Evolutionary conservation across 30 jellyfish, hydroid and myxozoan species (phyloP).

Genomic region (Nemopilema nomurai): DNA sequence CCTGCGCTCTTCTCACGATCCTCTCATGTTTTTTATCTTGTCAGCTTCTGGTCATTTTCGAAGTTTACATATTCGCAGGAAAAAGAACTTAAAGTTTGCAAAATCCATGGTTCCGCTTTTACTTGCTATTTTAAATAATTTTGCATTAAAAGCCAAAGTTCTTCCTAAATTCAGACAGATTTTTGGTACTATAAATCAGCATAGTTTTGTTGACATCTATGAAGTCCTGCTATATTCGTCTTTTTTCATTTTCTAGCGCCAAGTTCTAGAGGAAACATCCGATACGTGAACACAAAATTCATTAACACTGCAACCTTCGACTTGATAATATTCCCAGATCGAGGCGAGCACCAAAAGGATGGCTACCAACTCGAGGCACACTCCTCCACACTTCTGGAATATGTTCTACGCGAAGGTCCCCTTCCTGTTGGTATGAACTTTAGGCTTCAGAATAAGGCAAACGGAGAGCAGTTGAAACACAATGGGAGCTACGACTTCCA

Average conservation of each 20-base stretch:
- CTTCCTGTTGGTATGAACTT: conserved; percentile 89
- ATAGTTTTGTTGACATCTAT: too few species aligned
- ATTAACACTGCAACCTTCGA: conserved; percentile 73
- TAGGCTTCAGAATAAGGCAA: conserved; percentile 62
- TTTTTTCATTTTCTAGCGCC: conserved; percentile 59
- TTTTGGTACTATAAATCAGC: too few species aligned
- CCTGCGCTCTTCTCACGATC: too few species aligned
- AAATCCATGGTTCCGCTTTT: too few species aligned
- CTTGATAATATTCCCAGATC: conserved; percentile 84
- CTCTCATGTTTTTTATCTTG: too few species aligned
- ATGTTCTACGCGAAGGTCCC: conserved; percentile 93
- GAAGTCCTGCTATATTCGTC: neutral
- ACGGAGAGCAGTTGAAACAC: conserved; percentile 50
- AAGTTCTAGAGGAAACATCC: conserved; percentile 68
- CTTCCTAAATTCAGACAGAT: too few species aligned
- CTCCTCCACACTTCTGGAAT: conserved; percentile 89
- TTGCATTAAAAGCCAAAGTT: too few species aligned
- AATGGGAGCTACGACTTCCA: conserved; percentile 66
- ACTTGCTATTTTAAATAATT: too few species aligned
- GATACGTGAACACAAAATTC: conserved; percentile 84
- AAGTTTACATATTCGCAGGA: too few species aligned
- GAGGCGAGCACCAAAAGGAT: conserved; percentile 71
- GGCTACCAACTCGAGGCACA: conserved; percentile 82
- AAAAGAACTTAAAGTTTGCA: too few species aligned
- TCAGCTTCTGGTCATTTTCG: too few species aligned